Base-by-base conservation (phyloP, 2,888 invertebrate genomes). In the Nymphalis polychloros region DNA sequence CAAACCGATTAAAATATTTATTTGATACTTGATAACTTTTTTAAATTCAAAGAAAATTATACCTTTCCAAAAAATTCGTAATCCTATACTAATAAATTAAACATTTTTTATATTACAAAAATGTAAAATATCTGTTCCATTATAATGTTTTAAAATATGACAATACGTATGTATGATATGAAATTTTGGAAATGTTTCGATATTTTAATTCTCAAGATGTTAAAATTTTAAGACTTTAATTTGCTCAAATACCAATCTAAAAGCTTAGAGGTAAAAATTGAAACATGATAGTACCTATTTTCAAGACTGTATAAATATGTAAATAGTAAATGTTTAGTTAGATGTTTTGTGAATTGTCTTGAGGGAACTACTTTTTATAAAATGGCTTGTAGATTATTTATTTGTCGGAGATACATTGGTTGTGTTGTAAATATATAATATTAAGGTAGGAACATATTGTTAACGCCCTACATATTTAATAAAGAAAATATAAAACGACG, bases 391-490 rank as follows among this genome's bases (percentile, higher is more conserved):
- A 85, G 81, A 71, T 69, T 76, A 77, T 79, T 76, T 81, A 31
- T 82, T 84, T 83, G 78, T 79, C 83, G 77, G 72, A 59, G 77
- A 77, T 77, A 80, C 84, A 84, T 86, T 78, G 90, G 89, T 90
- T 90, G 90, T 89, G 90, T 89, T 89, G 89, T 90, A 90, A 83
- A 89, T 88, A 88, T 71, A 73, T 83, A 84, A 79, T 68, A n/a
- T 57, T 61, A 64, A 55, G 23, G 50, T n/a, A 46, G 17, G 27
- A 57, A 48, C 19, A 61, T 55, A 64, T 31, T 50, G 41, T 61
- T 68, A 61, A 55, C 31, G 48, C 16, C 46, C 13, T 27, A 35
- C 23, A 10, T 49, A 55, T 50, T 13, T 1, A n/a, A 61, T 49
- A 49, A 61, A 53, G 17, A 4, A 52, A 52, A 41, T 57, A 57